Evolutionary conservation across 2,113 vertebrate genomes (phyloP), one percentile per base, ranked within the genome.

Genomic region (Anser cygnoides): DNA sequence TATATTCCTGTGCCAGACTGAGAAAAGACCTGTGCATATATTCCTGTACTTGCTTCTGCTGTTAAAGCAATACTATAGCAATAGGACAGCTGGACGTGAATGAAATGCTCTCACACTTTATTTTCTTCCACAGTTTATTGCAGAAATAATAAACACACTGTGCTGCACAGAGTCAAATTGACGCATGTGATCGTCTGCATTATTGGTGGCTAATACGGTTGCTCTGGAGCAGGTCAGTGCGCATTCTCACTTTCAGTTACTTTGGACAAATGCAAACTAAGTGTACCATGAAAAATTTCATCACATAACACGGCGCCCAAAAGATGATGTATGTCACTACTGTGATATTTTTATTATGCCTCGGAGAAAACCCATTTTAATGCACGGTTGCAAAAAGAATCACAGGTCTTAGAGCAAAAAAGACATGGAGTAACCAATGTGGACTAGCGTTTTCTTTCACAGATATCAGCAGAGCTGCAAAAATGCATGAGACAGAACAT

Each of bases 161-260:
- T 87, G 86, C 79, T 92, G 77, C 80, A 81, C 28, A 80, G 61
- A 92, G 84, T 97, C 72, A 82, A 85, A 89, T 68, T 89, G 67
- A 77, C n/a, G 10, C 87, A 50, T 88, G 66, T 70, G 89, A 93
- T 96, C 83, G 31, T 87, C 85, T 90, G 1, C 80, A 50, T 22
- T 94, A 93, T 96, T 93, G 93, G 85, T 92, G 72, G 89, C 81
- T 95, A 94, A 96, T 83, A 89, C 4, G 25, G 87, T 95, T 96
- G 87, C 93, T 91, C 43, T 93, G 92, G 86, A 97, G 94, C 95
- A 96, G 96, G 96, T 97, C 93, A 95, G 68, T 96, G 92, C 83
- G 87, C 91, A 93, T 93, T 93, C 94, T 94, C 89, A 89, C 80
- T 95, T 91, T 70, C 80, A 81, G 92, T 97, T 97, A 87, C 87